Base-by-base conservation (phyloP, 1,140 invertebrate species). In the Cryptotermes secundus region DNA sequence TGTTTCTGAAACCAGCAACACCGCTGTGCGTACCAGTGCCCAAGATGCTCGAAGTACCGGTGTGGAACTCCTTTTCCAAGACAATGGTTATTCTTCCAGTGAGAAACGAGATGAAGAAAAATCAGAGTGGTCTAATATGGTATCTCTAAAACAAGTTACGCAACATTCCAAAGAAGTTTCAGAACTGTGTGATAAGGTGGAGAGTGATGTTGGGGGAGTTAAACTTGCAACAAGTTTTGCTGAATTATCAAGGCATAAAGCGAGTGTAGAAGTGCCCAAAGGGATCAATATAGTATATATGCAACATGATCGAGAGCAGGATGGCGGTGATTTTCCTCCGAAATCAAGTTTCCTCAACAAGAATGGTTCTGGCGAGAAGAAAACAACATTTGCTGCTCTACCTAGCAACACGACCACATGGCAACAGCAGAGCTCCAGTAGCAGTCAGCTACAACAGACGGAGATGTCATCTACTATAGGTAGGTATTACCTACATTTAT, bases 321-420 rank as follows among this genome's bases (percentile, higher is more conserved):
- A 86, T 22, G 38, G 36, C 9, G 45, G 84, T 72, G 42, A n/a
- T 35, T 79, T 83, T 1, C 87, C 88, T 3, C 85, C 79, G 49
- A 84, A 79, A 90, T 83, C 89, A 7, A 89, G 87, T 85, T 86
- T 89, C 35, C 85, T 87, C 4, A 90, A 86, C 84, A 91, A 90
- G 85, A 91, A 91, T 80, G 90, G 90, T 16, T 87, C 88, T 45
- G 85, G 87, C 0, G 93, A 93, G 72, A 94, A 94, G 88, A 95
- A 93, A 86, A 93, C 93, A 35, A 92, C 92, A 4, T 94, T 95
- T 88, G 94, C 93, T 7, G 90, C 94, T 24, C 89, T 96, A 59
- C 91, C 94, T 7, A 85, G 85, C 24, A 96, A 95, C 88, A 96
- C 95, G 2, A 97, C 96, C 24, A 97, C 96, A n/a, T 97, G 96